Base-by-base conservation (phyloP, 1,140 invertebrate genomes). In the Tetramorium parvispinum region DNA sequence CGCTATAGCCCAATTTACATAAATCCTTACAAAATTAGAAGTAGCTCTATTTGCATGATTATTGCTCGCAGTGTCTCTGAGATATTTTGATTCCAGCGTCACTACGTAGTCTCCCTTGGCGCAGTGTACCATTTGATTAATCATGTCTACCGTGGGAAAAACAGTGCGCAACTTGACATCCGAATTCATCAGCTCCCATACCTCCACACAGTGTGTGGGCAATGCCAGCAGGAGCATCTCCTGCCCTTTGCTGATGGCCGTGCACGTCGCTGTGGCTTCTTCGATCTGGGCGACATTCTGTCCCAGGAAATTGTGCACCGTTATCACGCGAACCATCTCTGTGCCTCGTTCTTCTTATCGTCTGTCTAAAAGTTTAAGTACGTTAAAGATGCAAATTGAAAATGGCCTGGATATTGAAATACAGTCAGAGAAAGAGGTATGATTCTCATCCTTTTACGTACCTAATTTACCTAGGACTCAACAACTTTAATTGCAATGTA, bases 261-360 rank as follows among this genome's bases (percentile, higher is more conserved):
- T 94, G 46, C 96, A 96, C 13, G 96, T 95, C 13, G 97, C 96
- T 0, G 96, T 96, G 0, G 97, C 96, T 85, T 97, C 97, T 51
- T 97, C 97, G 65, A 97, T 96, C 27, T 96, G 96, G 77, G 96
- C 96, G 11, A 97, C 96, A 89, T 96, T 96, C 92, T 97, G 97
- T 21, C 96, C 96, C 16, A 95, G 92, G 92, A 97, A 97, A 93
- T 97, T 97, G 90, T 97, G 97, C 73, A 97, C 96, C 27, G 96
- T 96, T 71, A 97, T 96, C 1, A 97, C 96, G 10, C 97, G 96
- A 24, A 97, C 97, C 97, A 97, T 97, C 77, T 91, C 91, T 85
- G 66, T 6, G 13, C 51, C 16, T 4, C 10, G 49, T 71, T 71
- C 8, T 32, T 24, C 49, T 77, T 49, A 68, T 66, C n/a, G 27